Conservation (phyloP, 2,113 vertebrate genomes). For the Pomatorhinus ruficollis region DNA sequence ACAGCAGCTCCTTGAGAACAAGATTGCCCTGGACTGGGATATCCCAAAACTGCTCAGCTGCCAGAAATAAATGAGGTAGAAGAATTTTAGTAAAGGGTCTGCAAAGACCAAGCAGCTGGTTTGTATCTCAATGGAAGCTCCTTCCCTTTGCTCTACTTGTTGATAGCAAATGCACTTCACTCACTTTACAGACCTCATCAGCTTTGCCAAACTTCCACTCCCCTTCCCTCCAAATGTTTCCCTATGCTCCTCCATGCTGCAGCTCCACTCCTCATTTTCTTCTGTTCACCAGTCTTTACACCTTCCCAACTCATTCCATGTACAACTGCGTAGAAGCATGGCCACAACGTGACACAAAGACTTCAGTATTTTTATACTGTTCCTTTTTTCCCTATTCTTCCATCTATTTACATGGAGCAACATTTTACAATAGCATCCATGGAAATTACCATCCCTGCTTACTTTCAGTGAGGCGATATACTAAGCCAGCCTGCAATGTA, state of each 20-base stretch:
- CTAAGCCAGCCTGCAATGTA: not conserved
- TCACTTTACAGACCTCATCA: not conserved
- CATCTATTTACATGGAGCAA: not conserved
- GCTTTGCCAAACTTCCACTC: not conserved
- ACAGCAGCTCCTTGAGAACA: not conserved
- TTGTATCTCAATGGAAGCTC: not conserved
- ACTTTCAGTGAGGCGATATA: not conserved
- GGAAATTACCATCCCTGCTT: not conserved
- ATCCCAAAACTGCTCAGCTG: not conserved
- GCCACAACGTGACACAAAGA: not conserved
- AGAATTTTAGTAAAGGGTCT: not conserved
- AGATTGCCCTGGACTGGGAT: not conserved
- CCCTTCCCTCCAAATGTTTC: not conserved
- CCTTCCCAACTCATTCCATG: not conserved
- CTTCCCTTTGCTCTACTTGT: not conserved
- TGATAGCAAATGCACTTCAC: not conserved
- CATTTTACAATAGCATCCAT: not conserved
- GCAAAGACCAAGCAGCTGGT: not conserved
- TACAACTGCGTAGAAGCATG: not conserved
- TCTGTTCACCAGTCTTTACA: not conserved
- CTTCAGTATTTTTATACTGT: not conserved
- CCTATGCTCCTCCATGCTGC: rapidly evolving
- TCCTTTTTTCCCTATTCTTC: not conserved
- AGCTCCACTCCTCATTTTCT: not conserved
- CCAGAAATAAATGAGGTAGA: not conserved